These are phyloP conservation scores for Corythaeola cristata DNA, from an alignment of 2,113 vertebrate genomes.

Conservation along the genomic window DNA sequence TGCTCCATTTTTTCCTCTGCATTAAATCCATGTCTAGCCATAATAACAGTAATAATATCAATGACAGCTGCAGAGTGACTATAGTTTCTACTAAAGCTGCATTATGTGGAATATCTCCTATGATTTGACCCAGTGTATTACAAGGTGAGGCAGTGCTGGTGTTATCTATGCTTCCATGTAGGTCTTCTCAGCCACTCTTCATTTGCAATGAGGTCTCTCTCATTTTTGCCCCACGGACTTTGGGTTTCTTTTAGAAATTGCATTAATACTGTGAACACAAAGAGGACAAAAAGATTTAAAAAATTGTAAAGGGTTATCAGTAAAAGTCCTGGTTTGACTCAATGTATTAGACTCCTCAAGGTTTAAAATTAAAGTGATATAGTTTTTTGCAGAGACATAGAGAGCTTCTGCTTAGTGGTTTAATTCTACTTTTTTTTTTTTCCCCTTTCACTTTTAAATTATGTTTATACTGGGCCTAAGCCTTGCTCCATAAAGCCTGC, in stretches of 20 bases:
- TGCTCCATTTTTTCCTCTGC: background rate
- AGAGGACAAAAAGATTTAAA: background rate
- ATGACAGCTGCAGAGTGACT: background rate
- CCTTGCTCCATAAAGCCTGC: background rate
- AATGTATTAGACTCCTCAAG: background rate
- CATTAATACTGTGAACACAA: background rate
- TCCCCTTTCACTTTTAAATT: background rate
- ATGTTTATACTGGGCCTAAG: slow-evolving; percentile 20
- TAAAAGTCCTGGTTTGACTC: background rate
- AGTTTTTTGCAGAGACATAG: background rate
- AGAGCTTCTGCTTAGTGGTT: slow-evolving; percentile 1
- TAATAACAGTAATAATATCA: background rate
- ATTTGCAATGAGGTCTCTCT: background rate
- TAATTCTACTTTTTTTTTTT: background rate
- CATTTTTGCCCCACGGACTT: background rate
- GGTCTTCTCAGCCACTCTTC: background rate
- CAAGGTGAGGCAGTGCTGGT: background rate
- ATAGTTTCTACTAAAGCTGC: background rate
- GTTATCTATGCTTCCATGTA: background rate
- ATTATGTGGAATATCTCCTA: background rate
- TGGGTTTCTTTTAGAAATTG: background rate
- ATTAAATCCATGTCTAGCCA: background rate
- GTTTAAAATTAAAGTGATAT: background rate
- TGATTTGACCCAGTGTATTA: background rate
- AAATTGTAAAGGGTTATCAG: background rate